phyloP scores from a whole-genome alignment of 1,140 invertebrate genomes.

The Orchesella cincta region DNA sequence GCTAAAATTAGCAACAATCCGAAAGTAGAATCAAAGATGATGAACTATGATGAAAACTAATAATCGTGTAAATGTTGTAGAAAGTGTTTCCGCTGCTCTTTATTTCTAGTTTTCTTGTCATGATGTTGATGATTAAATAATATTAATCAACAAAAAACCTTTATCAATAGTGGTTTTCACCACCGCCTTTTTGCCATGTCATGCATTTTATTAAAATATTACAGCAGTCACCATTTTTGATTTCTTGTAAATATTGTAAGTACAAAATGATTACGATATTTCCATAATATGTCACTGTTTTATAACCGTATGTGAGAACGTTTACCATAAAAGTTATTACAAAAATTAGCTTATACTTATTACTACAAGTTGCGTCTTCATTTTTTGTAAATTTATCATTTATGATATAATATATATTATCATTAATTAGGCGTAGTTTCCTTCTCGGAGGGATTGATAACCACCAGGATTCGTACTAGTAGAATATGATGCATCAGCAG shows the following conservation, averaged over 20 bases:
- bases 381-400: background rate
- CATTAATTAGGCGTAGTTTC: background rate
- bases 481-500: background rate
- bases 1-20: too few species aligned
- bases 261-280: background rate
- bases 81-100: background rate
- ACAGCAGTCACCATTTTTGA: background rate
- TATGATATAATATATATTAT: background rate
- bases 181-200: background rate
- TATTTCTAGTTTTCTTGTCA: too few species aligned
- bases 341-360: background rate
- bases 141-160: too few species aligned
- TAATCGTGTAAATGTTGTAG: background rate
- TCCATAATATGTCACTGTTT: background rate
- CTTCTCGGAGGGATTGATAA: background rate
- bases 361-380: background rate
- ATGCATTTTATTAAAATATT: background rate
- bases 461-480: background rate
- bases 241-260: background rate
- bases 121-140: too few species aligned
- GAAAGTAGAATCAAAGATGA: too few species aligned
- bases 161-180: background rate
- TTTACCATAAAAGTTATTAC: background rate
- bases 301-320: background rate
- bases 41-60: too few species aligned